These are phyloP conservation scores for Macheiramphus alcinus DNA, from an alignment of 2,113 vertebrate species.

Conservation along the genomic window DNA sequence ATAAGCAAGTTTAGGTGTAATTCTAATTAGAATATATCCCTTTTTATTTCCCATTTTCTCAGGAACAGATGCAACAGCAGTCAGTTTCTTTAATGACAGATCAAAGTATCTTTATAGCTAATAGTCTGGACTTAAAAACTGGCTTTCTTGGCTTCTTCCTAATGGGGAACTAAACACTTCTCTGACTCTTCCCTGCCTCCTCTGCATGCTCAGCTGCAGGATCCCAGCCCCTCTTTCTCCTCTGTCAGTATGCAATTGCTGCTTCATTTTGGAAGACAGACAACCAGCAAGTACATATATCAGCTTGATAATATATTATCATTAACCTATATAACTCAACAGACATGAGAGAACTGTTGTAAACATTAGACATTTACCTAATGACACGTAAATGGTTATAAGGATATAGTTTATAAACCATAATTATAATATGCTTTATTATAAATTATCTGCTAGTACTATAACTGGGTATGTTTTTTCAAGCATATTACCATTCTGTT, in stretches of 20 bases:
- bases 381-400: not conserved
- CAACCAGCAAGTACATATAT: not conserved
- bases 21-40: not conserved
- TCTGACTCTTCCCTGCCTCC: not conserved
- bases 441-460: not conserved
- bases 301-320: not conserved
- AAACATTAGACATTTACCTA: not conserved
- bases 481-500: not conserved
- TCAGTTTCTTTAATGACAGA: not conserved
- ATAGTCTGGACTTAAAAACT: not conserved
- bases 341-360: not conserved
- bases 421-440: not conserved
- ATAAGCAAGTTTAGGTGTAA: not conserved
- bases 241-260: not conserved
- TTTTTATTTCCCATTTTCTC: not conserved
- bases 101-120: not conserved
- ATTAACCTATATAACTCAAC: not conserved
- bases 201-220: not conserved
- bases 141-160: not conserved
- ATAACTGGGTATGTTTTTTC: not conserved
- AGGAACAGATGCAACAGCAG: not conserved
- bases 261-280: not conserved
- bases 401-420: not conserved
- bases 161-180: not conserved
- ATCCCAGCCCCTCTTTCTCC: not conserved